Percentiles rank a stretch among this genome's conserved stretches.
Evolutionary conservation across 1,140 invertebrate genomes (phyloP).

Genomic region (Plodia interpunctella): DNA sequence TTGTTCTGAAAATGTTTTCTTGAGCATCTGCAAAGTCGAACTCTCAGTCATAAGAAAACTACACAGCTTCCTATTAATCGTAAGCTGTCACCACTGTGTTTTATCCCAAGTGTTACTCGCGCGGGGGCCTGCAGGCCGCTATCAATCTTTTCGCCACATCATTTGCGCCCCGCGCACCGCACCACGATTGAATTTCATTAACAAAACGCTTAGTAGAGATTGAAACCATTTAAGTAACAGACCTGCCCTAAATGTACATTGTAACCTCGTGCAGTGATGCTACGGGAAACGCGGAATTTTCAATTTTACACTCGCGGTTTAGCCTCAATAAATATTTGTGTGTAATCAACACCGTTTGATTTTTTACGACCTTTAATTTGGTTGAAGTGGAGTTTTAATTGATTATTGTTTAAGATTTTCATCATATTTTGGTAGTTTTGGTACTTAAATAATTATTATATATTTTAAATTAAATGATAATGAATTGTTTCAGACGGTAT

Average conservation of each 20-base stretch:
- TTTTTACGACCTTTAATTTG: background rate
- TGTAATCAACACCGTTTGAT: constrained; percentile 1
- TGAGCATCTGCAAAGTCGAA: background rate
- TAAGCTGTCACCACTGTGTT: background rate
- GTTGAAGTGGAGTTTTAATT: background rate
- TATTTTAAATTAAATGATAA: constrained; percentile 8
- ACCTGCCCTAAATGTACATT: constrained; percentile 50
- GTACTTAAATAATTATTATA: too few relatives aligned
- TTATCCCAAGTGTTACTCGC: background rate
- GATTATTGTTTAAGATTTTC: constrained; percentile 12
- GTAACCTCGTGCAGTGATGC: constrained; percentile 36
- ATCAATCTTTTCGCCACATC: constrained; percentile 74
- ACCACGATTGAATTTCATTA: constrained; percentile 73
- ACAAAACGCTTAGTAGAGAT: constrained; percentile 74
- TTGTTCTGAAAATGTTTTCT: too few relatives aligned
- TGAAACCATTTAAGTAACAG: constrained; percentile 73
- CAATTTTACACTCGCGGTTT: constrained; percentile 18
- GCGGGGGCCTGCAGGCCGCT: constrained; percentile 21
- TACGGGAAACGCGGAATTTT: constrained; percentile 23
- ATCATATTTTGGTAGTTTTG: background rate
- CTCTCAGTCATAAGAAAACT: background rate
- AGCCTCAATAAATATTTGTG: constrained; percentile 7
- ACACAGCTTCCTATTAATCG: background rate
- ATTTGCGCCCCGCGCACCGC: constrained; percentile 62
- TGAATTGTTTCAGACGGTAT: constrained; percentile 92